Base-by-base conservation (phyloP, 1,140 invertebrate species). In the Plectrocnemia conspersa region DNA sequence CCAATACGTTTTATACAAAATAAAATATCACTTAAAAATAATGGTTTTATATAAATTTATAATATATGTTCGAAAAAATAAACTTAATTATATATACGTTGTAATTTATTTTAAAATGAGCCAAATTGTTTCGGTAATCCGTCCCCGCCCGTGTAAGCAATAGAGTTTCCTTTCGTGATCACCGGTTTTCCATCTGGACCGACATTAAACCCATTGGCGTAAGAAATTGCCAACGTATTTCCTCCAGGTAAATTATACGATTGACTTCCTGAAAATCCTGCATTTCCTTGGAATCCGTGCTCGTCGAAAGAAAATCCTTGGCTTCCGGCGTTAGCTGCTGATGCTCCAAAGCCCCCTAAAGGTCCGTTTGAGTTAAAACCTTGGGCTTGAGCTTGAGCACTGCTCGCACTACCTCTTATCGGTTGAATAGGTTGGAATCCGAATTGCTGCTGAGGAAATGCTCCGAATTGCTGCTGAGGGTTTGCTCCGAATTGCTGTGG, bases 121-220 rank as follows among this genome's bases (percentile, higher is more conserved):
- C 35, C 24, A 49, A 48, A 13, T 40, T 45, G 50, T 13, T 49
- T 22, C 6, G 56, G 56, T 38, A 53, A 33, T 13, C 59, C 56
- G 23, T 52, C 44, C 3, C 56, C 32, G 6, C 59, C 59, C 5
- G 61, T 62, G 24, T 53, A 59, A 16, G 57, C 61, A 1, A 62
- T 27, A 15, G 61, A 62, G 25, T 54, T 64, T 0, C 69, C 69
- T 23, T 59, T 66, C 40, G 68, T 66, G 42, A 57, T 59, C 35
- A 63, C 67, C 4, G 50, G 65, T 33, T 66, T 69, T 0, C 64
- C 67, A 9, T 63, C 55, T 18, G 68, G 67, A 21, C 64, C 64
- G 27, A 70, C 64, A 55, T 66, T 67, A 47, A 71, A 72, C 40
- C 63, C 70, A 53, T 71, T 72, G 0, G 67, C 63, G 32, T 64